Evolutionary conservation across 2,113 vertebrate species (phyloP).

Genomic region (Chloropsis cyanopogon): DNA sequence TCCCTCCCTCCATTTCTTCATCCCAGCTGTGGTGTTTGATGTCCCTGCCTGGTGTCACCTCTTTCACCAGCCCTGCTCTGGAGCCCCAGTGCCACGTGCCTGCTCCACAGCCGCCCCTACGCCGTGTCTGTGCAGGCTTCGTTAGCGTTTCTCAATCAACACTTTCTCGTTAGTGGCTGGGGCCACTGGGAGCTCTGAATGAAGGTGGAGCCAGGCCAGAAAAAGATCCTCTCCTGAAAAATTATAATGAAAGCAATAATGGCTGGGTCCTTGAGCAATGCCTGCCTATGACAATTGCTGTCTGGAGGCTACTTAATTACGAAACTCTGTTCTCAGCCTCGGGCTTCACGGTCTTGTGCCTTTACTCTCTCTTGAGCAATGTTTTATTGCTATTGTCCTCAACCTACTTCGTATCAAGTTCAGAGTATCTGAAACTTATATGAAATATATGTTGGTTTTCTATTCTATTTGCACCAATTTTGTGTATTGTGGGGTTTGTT

Average conservation of each 20-base stretch:
- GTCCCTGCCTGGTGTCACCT: background rate
- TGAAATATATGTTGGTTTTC: background rate
- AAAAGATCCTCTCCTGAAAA: conserved; percentile 47
- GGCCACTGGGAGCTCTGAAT: conserved; percentile 26
- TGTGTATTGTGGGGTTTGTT: background rate
- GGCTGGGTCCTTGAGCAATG: conserved; percentile 54
- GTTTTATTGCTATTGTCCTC: conserved; percentile 52
- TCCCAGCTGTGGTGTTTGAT: background rate
- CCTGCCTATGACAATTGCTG: conserved; percentile 18
- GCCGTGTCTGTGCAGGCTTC: background rate
- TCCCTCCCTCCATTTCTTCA: background rate
- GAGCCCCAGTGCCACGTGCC: background rate
- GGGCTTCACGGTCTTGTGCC: background rate
- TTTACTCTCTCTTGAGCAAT: conserved; percentile 55
- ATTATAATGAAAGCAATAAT: conserved; percentile 46
- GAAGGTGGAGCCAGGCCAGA: conserved; percentile 38
- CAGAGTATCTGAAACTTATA: background rate
- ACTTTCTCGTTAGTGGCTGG: background rate
- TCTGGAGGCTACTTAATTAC: conserved; percentile 65
- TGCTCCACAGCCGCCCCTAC: background rate
- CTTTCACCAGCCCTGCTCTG: background rate
- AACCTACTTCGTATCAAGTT: background rate
- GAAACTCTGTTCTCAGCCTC: conserved; percentile 40
- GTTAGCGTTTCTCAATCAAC: conserved; percentile 39
- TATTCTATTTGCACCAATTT: background rate